A percentile compares a stretch with the other conserved stretches of the same genome.
Evolutionary conservation across 37 sponge, comb jelly and placozoan species (phyloP).

Genomic region (Spongilla lacustris): DNA sequence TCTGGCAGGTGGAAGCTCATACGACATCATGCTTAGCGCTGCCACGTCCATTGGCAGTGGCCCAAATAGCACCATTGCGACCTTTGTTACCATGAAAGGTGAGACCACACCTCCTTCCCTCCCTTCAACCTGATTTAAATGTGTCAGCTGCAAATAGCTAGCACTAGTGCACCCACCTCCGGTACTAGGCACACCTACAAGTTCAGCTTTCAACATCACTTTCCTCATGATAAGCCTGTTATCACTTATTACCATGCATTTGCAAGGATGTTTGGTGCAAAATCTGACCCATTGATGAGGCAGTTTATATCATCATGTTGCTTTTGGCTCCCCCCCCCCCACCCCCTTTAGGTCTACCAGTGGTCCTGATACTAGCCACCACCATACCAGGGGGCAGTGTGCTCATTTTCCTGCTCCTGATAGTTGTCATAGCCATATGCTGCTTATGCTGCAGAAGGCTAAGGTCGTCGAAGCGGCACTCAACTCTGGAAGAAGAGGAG

Average conservation of each 20-base stretch:
- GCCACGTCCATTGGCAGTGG: slow-evolving; percentile 49
- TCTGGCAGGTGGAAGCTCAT: slow-evolving; percentile 23
- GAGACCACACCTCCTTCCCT: neutral
- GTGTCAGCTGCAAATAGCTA: neutral
- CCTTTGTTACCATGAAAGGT: slow-evolving; percentile 1
- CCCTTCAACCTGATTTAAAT: neutral
- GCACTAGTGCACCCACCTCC: too few species aligned
- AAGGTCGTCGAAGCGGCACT: neutral
- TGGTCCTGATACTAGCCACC: neutral
- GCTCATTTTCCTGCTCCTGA: neutral
- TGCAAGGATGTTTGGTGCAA: too few species aligned
- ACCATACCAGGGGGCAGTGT: neutral
- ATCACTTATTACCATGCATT: too few species aligned
- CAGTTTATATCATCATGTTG: too few species aligned
- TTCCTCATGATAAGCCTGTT: too few species aligned
- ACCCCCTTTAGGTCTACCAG: neutral
- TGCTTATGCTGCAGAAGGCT: neutral
- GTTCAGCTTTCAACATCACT: too few species aligned
- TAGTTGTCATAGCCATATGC: neutral
- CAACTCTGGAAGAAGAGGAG: slow-evolving; percentile 9
- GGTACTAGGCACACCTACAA: too few species aligned
- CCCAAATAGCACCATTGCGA: slow-evolving; percentile 31
- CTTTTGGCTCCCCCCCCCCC: neutral
- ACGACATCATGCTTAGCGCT: slow-evolving; percentile 53
- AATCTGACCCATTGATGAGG: too few species aligned